Percentiles rank a stretch among this genome's conserved stretches.
These are phyloP conservation scores for Drosophila kepulauana DNA, from an alignment of 1,140 invertebrate genomes.

Conservation along the genomic window DNA sequence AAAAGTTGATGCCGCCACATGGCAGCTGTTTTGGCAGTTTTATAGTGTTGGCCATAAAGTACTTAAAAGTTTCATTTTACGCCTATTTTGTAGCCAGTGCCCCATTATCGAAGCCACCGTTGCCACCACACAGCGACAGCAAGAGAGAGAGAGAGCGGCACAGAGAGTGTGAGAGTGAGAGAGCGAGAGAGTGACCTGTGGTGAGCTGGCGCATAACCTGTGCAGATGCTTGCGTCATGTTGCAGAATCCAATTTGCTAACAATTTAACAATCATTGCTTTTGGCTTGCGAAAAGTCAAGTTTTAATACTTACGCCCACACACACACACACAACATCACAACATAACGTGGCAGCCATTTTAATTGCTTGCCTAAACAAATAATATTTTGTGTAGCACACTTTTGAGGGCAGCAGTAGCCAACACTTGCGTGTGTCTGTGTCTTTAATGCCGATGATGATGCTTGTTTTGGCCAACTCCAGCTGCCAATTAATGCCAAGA, in stretches of 20 bases:
- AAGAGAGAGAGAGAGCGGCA: slow-evolving; percentile 26
- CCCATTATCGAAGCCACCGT: slow-evolving; percentile 65
- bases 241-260: slow-evolving; percentile 76
- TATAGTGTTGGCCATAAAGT: slow-evolving; percentile 82
- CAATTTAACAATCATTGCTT: slow-evolving; percentile 82
- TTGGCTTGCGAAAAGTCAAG: slow-evolving; percentile 54
- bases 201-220: slow-evolving; percentile 25
- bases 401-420: slow-evolving; percentile 34
- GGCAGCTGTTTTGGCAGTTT: slow-evolving; percentile 77
- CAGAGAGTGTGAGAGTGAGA: background rate
- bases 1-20: slow-evolving; percentile 74
- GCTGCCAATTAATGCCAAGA: slow-evolving; percentile 60
- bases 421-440: slow-evolving; percentile 26
- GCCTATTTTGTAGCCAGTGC: slow-evolving; percentile 74
- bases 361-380: slow-evolving; percentile 80
- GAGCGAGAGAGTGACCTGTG: slow-evolving; percentile 1
- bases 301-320: slow-evolving; percentile 26
- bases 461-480: slow-evolving; percentile 29
- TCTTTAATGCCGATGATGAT: slow-evolving; percentile 14
- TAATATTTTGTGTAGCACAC: slow-evolving; percentile 71
- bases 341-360: slow-evolving; percentile 55
- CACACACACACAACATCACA: slow-evolving; percentile 9
- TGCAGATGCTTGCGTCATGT: slow-evolving; percentile 43
- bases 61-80: slow-evolving; percentile 84
- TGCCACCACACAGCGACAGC: slow-evolving; percentile 17